A percentile compares a stretch with the other conserved stretches of the same genome.
Conservation (phyloP, 35 echinoderm and acorn worm genomes). For the Lytechinus pictus region DNA sequence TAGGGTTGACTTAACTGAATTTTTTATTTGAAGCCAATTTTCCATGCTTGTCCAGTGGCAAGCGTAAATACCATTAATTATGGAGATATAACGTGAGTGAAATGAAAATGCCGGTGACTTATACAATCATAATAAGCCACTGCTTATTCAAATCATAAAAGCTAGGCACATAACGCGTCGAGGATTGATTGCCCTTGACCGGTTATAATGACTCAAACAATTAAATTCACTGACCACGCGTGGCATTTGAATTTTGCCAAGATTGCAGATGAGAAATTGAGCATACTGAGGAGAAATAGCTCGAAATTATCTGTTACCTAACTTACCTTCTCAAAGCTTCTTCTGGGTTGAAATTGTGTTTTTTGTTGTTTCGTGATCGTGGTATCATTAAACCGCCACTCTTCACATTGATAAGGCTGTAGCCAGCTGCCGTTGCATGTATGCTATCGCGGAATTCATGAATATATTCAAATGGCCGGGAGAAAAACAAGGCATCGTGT, state of each 20-base stretch:
- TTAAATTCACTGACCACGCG: background rate
- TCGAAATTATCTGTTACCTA: background rate
- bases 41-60: too few relatives aligned
- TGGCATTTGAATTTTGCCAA: background rate
- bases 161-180: background rate
- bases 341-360: background rate
- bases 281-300: background rate
- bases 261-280: background rate
- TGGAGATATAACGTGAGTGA: background rate
- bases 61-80: background rate
- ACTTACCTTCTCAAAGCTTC: background rate
- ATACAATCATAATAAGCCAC: background rate
- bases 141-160: background rate
- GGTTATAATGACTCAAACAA: background rate
- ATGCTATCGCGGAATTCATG: conserved; percentile 38
- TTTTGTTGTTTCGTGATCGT: background rate
- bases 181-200: background rate
- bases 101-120: background rate
- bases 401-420: background rate
- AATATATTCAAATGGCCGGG: conserved; percentile 47
- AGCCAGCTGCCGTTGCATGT: conserved; percentile 41
- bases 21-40: too few relatives aligned
- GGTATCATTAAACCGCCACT: background rate
- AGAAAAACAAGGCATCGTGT: background rate
- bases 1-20: too few relatives aligned